These are phyloP conservation scores for Malurus cyaneus DNA, from an alignment of 2,113 vertebrate genomes.

Conservation along the genomic window DNA sequence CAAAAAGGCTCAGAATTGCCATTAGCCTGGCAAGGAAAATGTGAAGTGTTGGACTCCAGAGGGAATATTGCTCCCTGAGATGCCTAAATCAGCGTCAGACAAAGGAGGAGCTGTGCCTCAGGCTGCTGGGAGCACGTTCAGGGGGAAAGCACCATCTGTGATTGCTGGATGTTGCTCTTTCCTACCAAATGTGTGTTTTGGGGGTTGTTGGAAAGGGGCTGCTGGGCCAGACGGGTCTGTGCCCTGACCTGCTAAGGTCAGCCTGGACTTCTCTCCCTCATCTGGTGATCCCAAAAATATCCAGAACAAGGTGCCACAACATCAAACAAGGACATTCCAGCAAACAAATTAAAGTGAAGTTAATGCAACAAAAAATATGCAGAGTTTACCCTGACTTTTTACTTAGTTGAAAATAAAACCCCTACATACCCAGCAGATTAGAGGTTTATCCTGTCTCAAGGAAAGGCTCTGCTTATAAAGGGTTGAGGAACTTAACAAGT, in stretches of 20 bases:
- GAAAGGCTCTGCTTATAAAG: background rate
- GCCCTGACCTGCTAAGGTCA: accelerated
- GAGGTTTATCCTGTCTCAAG: background rate
- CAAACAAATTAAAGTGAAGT: background rate
- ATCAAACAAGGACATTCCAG: background rate
- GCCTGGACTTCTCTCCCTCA: background rate
- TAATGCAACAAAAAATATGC: background rate
- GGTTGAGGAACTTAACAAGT: background rate
- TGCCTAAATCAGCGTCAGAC: background rate
- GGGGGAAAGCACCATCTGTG: background rate
- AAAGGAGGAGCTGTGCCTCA: background rate
- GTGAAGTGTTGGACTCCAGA: background rate
- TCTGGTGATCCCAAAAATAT: background rate
- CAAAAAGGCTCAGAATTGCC: background rate
- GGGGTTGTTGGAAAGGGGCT: accelerated
- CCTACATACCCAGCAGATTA: background rate
- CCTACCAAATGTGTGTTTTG: background rate
- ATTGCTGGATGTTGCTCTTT: background rate
- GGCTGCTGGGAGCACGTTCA: background rate
- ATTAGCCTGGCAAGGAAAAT: background rate
- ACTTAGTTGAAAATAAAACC: background rate
- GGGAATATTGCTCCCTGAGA: background rate
- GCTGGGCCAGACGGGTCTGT: background rate
- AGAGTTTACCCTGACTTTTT: background rate
- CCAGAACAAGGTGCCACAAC: background rate